phyloP scores from a whole-genome alignment of 2,888 invertebrate genomes.

The Didymodactylos carnosus region DNA sequence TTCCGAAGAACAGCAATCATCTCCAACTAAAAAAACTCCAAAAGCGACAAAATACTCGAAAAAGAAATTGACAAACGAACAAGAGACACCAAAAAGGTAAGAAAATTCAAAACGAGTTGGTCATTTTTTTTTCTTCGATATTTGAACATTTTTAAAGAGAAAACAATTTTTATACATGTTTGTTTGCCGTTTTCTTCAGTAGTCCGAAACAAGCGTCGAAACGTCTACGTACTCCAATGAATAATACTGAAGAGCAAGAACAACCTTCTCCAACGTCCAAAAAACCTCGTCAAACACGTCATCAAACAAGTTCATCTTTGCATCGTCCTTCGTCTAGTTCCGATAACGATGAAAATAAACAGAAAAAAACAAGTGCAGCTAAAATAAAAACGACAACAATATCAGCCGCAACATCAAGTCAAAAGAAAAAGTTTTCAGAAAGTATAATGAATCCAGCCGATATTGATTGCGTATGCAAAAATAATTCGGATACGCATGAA shows the following conservation, averaged over 20 bases:
- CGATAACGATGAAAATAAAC: neutral
- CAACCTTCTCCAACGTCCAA: neutral
- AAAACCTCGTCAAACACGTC: neutral
- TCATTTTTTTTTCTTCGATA: neutral
- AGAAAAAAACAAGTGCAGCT: neutral
- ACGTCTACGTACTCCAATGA: neutral
- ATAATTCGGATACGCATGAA: no score
- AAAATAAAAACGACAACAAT: neutral
- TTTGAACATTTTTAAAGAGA: neutral
- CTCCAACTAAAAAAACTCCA: neutral
- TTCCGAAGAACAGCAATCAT: neutral
- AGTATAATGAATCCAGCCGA: neutral
- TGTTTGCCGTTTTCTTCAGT: no score
- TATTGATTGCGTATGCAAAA: neutral
- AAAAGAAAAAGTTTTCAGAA: neutral
- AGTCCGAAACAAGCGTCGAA: no score
- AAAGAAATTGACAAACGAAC: neutral
- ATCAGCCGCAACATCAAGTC: neutral
- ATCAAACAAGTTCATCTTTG: neutral
- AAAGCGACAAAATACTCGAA: neutral
- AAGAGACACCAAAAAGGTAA: neutral
- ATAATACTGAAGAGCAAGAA: neutral
- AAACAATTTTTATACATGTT: no score
- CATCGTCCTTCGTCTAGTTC: no score
- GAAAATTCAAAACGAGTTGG: neutral